Conservation (phyloP, 64 coral and sea anemone species). For the Actinia tenebrosa region DNA sequence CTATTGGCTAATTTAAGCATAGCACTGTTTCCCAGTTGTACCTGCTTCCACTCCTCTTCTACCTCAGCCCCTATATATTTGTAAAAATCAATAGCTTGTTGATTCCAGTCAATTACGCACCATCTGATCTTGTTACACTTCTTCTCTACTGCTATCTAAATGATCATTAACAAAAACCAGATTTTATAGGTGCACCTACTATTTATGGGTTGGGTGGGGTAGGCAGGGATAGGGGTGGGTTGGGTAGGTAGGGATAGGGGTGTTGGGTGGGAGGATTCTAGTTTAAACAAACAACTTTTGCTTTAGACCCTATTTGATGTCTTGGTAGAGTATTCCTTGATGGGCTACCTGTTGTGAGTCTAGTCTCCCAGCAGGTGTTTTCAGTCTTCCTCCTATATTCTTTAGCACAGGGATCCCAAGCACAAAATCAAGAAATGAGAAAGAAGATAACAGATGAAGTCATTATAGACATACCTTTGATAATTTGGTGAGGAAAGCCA, state of each 20-base stretch:
- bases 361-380: neutral
- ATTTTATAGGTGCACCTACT: neutral
- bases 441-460: too few relatives aligned
- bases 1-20: neutral
- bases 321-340: too few relatives aligned
- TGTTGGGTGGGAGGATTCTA: too few relatives aligned
- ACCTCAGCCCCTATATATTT: constrained; percentile 13
- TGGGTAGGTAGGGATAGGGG: too few relatives aligned
- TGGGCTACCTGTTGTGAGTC: too few relatives aligned
- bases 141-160: constrained; percentile 18
- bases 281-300: too few relatives aligned
- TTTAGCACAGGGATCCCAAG: neutral
- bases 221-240: too few relatives aligned
- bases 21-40: neutral
- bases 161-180: neutral
- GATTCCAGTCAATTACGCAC: constrained; percentile 17
- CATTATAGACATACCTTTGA: neutral
- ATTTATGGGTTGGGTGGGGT: too few relatives aligned
- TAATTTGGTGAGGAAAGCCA: neutral
- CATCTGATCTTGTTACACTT: constrained; percentile 10
- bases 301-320: too few relatives aligned
- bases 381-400: too few relatives aligned
- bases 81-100: constrained; percentile 20
- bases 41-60: neutral
- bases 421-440: neutral